Percentiles rank a stretch among this genome's conserved stretches.
phyloP scores from a whole-genome alignment of 35 echinoderm and acorn worm species.

The Apostichopus californicus region DNA sequence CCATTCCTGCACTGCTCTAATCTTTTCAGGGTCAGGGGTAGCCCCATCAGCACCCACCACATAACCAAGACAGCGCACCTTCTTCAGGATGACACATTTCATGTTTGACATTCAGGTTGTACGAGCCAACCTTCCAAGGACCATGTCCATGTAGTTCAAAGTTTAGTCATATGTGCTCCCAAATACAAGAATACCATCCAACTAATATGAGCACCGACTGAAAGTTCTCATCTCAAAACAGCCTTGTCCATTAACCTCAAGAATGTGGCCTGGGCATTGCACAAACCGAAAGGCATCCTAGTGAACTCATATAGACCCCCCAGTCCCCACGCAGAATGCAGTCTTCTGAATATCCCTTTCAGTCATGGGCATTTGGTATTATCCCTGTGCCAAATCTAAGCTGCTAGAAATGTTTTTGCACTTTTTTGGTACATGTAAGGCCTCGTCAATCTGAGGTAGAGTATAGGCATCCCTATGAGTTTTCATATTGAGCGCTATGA shows the following conservation, averaged over 20 bases:
- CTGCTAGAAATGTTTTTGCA: slow-evolving; percentile 58
- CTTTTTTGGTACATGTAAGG: slow-evolving; percentile 62
- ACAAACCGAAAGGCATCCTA: slow-evolving; percentile 44
- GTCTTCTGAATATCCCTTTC: slow-evolving; percentile 65
- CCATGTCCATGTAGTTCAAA: slow-evolving; percentile 27
- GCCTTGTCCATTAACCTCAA: slow-evolving; percentile 29
- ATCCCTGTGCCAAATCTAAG: slow-evolving; percentile 71
- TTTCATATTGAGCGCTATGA: slow-evolving; percentile 58
- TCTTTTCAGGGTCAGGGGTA: neutral
- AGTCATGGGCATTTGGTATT: slow-evolving; percentile 63
- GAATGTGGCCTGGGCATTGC: slow-evolving; percentile 43
- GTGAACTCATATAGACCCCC: slow-evolving; percentile 32
- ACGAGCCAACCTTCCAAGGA: neutral
- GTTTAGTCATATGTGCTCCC: slow-evolving; percentile 25
- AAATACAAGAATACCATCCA: slow-evolving; percentile 24
- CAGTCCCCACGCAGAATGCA: slow-evolving; percentile 58
- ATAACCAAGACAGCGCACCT: neutral
- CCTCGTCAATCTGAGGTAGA: slow-evolving; percentile 74
- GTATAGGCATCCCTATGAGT: slow-evolving; percentile 76
- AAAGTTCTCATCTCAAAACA: slow-evolving; percentile 12
- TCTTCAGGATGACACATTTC: slow-evolving; percentile 43
- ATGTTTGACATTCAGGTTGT: slow-evolving; percentile 61
- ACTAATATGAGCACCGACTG: slow-evolving; percentile 23
- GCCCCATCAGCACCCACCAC: neutral
- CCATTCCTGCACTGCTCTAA: neutral